phyloP scores from a whole-genome alignment of 2,888 invertebrate genomes.

The Ommatoiulus sabulosus region DNA sequence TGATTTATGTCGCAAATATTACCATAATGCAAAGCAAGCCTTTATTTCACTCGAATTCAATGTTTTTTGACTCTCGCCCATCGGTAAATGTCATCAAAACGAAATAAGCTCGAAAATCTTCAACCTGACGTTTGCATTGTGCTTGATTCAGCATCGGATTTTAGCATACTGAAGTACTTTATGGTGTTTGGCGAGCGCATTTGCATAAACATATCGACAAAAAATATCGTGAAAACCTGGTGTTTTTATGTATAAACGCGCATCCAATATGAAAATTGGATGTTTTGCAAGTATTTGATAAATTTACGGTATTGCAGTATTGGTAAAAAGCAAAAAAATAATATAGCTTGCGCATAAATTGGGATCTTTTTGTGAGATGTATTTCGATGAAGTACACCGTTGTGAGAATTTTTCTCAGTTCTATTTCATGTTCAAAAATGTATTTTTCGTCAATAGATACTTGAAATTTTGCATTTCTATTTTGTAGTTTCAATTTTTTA shows the following conservation, averaged over 20 bases:
- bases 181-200: not conserved
- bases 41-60: not conserved
- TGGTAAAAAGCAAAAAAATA: not conserved
- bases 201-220: not conserved
- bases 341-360: not conserved
- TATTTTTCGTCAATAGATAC: no score
- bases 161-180: no score
- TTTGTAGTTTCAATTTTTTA: no score
- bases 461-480: no score
- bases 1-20: constrained; percentile 28
- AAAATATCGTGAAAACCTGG: not conserved
- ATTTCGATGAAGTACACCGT: not conserved
- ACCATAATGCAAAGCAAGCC: not conserved
- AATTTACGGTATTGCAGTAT: not conserved
- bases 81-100: not conserved
- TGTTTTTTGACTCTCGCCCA: not conserved
- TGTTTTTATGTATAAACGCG: not conserved
- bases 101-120: not conserved
- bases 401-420: no score
- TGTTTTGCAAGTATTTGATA: not conserved
- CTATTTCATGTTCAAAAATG: no score
- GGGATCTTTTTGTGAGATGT: not conserved
- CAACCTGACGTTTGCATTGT: not conserved
- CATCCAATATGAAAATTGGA: not conserved
- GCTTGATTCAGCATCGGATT: not conserved